Base-by-base conservation (phyloP, 1,140 invertebrate species). In the Linepithema humile region DNA sequence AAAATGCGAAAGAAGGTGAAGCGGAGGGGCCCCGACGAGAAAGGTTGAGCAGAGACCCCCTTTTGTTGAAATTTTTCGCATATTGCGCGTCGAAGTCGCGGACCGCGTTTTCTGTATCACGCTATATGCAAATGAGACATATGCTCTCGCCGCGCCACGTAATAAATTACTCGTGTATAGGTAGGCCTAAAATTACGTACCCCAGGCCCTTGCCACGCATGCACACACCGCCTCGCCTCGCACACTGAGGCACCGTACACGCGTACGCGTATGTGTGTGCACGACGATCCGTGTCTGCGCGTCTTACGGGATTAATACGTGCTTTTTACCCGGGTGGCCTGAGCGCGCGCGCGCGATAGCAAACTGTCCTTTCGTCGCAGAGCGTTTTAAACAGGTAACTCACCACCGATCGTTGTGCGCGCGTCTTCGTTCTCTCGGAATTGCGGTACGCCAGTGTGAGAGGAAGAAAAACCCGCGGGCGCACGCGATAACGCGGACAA, bases 71-170 rank as follows among this genome's bases (percentile, higher is more conserved):
- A 82, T 69, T 91, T 87, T 90, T 89, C 85, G 57, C 87, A 82
- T 85, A 87, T 91, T 88, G 85, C 55, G 53, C 73, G 84, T 77
- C 87, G 87, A 91, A 90, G 85, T 89, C 72, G 59, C 55, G 65
- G 67, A 50, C 70, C 74, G 83, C 62, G 67, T 87, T 85, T 86
- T 91, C 78, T 83, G 85, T 90, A 91, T 89, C 92, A 93, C 91
- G 92, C 91, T 90, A 91, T 90, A 93, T 93, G 92, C 90, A 91
- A 93, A 93, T 93, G 82, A 87, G 85, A 92, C 92, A 92, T 91
- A 89, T 92, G 92, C 85, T 83, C 90, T 89, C 88, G 73, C 75
- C 82, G 84, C 85, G 84, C 82, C 85, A 86, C 84, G 87, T 91
- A 91, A 92, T 92, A 92, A 92, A 92, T 92, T 92, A 89, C 88